Conservation (phyloP, 2,888 invertebrate genomes). For the Bruchidius siliquastri region DNA sequence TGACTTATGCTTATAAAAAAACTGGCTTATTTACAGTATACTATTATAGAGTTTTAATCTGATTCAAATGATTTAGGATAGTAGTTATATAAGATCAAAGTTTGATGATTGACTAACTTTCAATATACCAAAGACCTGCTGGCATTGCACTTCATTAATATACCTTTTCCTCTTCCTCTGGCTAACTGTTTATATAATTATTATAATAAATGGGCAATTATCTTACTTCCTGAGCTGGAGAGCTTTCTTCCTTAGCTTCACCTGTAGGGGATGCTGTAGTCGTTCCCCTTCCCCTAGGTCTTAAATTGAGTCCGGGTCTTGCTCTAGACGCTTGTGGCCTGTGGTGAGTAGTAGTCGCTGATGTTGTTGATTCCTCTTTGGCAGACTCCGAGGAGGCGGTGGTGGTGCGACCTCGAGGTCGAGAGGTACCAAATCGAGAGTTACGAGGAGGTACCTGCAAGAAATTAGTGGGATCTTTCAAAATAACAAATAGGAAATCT, state of each 20-base stretch:
- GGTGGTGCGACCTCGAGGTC: constrained; percentile 40
- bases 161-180: too few relatives aligned
- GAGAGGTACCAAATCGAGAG: constrained; percentile 38
- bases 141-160: too few relatives aligned
- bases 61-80: too few relatives aligned
- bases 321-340: constrained; percentile 47
- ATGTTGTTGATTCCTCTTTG: constrained; percentile 45
- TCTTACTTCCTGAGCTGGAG: constrained; percentile 8
- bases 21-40: too few relatives aligned
- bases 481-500: too few relatives aligned
- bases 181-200: too few relatives aligned
- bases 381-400: constrained; percentile 44
- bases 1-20: too few relatives aligned
- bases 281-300: constrained; percentile 37
- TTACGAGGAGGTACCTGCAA: constrained; percentile 35
- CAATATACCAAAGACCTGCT: too few relatives aligned
- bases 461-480: not conserved
- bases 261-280: constrained; percentile 30
- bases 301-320: constrained; percentile 46
- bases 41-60: too few relatives aligned
- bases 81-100: too few relatives aligned
- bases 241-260: constrained; percentile 19
- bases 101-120: too few relatives aligned
- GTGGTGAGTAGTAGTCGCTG: constrained; percentile 26
- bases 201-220: too few relatives aligned